These are phyloP conservation scores for Amiota communis DNA, from an alignment of 2,888 invertebrate species.

Conservation along the genomic window DNA sequence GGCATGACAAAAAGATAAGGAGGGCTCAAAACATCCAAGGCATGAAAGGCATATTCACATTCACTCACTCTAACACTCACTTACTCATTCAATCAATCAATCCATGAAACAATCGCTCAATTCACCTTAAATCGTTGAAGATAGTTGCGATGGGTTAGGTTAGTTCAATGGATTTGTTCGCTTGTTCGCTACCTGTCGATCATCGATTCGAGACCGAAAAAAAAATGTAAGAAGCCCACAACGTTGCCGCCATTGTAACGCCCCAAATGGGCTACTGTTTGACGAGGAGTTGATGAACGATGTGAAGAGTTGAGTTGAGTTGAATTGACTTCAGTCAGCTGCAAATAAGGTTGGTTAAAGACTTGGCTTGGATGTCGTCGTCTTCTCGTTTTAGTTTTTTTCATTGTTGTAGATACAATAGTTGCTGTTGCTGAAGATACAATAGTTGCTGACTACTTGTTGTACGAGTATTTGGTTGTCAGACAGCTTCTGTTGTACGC, in stretches of 20 bases:
- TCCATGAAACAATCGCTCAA: too few relatives aligned
- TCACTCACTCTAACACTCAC: too few relatives aligned
- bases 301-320: conserved; percentile 1
- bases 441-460: conserved; percentile 23
- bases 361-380: conserved; percentile 29
- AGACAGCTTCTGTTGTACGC: conserved; percentile 73
- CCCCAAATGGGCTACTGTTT: conserved; percentile 25
- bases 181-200: conserved; percentile 2
- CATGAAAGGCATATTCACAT: neutral
- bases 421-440: conserved; percentile 33
- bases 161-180: too few relatives aligned
- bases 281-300: conserved; percentile 30
- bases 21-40: neutral
- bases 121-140: too few relatives aligned
- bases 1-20: neutral
- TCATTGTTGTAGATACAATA: conserved; percentile 10
- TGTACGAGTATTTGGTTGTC: conserved; percentile 49
- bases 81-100: too few relatives aligned
- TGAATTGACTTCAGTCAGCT: conserved; percentile 39
- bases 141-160: too few relatives aligned
- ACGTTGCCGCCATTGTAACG: conserved; percentile 32
- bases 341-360: conserved; percentile 51
- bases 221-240: neutral
- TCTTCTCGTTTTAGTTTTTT: neutral
- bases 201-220: conserved; percentile 33